These are phyloP conservation scores for Eupithecia exiguata DNA, from an alignment of 2,888 invertebrate species.

Conservation along the genomic window DNA sequence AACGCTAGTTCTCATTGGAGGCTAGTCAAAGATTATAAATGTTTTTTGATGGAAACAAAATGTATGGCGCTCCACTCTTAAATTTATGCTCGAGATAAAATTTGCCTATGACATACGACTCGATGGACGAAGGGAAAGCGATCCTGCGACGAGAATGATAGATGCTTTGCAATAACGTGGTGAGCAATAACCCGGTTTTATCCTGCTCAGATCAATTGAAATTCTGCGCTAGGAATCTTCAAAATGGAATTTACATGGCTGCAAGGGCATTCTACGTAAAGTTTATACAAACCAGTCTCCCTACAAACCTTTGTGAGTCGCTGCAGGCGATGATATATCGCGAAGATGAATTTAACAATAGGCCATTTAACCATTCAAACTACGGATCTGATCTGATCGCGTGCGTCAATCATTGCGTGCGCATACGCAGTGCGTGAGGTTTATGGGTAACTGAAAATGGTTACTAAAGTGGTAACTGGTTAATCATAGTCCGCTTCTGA, in stretches of 20 bases:
- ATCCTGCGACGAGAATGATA: constrained; percentile 22
- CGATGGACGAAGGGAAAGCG: constrained; percentile 18
- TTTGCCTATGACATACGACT: constrained; percentile 20
- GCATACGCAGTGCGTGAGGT: constrained; percentile 43
- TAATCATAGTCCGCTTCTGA: constrained; percentile 21
- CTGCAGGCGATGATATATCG: constrained; percentile 18
- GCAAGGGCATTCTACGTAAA: constrained; percentile 19
- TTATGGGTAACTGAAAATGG: constrained; percentile 23
- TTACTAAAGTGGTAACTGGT: constrained; percentile 17
- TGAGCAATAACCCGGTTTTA: constrained; percentile 22
- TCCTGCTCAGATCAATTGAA: constrained; percentile 8
- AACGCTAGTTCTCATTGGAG: neutral
- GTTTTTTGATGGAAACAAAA: neutral
- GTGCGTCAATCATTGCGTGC: constrained; percentile 51
- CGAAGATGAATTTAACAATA: constrained; percentile 50
- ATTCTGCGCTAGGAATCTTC: constrained; percentile 13
- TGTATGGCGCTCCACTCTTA: neutral
- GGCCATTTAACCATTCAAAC: constrained; percentile 54
- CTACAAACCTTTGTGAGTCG: constrained; percentile 28
- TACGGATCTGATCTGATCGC: constrained; percentile 47
- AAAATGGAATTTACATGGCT: constrained; percentile 17
- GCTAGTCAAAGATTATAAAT: neutral
- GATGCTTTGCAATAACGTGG: constrained; percentile 27
- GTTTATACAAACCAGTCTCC: constrained; percentile 27
- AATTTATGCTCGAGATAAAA: constrained; percentile 8